phyloP scores from a whole-genome alignment of 1,140 invertebrate species.

The Lineus longissimus region DNA sequence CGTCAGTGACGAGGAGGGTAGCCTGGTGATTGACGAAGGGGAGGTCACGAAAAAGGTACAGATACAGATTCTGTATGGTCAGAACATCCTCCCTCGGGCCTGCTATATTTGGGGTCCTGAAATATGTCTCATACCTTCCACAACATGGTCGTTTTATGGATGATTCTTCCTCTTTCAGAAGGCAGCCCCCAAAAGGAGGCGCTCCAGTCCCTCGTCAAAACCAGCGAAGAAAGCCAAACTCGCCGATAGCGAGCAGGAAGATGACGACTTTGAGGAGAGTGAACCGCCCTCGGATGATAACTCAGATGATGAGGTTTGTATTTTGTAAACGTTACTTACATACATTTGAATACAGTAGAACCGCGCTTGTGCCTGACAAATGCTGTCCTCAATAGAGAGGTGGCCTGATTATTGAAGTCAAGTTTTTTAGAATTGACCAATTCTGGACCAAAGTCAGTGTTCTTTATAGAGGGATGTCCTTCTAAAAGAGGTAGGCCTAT shows the following conservation, averaged over 20 bases:
- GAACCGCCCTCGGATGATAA: not conserved
- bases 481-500: not conserved
- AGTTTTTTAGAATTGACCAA: too few species aligned
- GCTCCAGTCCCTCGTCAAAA: slow-evolving; percentile 17
- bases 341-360: not conserved
- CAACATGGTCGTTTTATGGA: slow-evolving; percentile 2
- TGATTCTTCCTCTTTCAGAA: slow-evolving; percentile 10
- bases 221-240: slow-evolving; percentile 24
- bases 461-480: not conserved
- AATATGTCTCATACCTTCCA: not conserved
- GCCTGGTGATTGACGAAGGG: slow-evolving; percentile 20
- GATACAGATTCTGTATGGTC: not conserved
- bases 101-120: not conserved
- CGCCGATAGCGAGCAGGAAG: slow-evolving; percentile 17
- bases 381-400: too few species aligned
- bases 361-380: too few species aligned
- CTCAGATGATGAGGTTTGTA: not conserved
- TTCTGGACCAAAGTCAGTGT: too few species aligned
- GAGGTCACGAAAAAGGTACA: not conserved
- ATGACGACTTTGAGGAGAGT: slow-evolving; percentile 8
- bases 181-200: not conserved
- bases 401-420: too few species aligned
- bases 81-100: not conserved
- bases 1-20: slow-evolving; percentile 23
- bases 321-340: not conserved